Percentiles rank a stretch among this genome's conserved stretches.
These are phyloP conservation scores for Melinaea marsaeus DNA, from an alignment of 2,888 invertebrate species.

Conservation along the genomic window DNA sequence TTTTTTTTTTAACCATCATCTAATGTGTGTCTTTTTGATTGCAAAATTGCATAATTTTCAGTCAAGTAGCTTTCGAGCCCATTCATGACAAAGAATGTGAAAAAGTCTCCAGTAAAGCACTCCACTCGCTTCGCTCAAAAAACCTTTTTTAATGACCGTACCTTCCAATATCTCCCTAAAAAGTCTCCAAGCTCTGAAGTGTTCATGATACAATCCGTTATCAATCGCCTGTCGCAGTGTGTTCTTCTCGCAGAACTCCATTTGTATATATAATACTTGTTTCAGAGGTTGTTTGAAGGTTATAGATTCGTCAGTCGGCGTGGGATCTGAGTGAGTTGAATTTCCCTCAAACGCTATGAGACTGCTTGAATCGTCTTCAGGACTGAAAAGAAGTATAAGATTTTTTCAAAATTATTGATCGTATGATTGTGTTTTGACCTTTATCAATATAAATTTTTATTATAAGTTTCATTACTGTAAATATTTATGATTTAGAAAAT, in stretches of 20 bases:
- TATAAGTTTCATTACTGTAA: too few relatives aligned
- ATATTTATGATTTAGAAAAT: too few relatives aligned
- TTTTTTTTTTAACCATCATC: too few relatives aligned
- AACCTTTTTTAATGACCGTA: constrained; percentile 2
- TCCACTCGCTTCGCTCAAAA: too few relatives aligned
- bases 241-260: constrained; percentile 99
- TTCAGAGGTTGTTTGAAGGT: constrained; percentile 46
- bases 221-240: constrained; percentile 93
- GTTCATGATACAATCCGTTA: constrained; percentile 84
- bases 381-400: constrained; percentile 42
- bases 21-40: too few relatives aligned
- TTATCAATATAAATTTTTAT: too few relatives aligned
- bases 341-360: constrained; percentile 80
- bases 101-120: too few relatives aligned
- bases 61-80: too few relatives aligned
- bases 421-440: too few relatives aligned
- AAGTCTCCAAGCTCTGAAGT: constrained; percentile 90
- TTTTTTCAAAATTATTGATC: background rate
- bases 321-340: constrained; percentile 53
- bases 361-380: constrained; percentile 77
- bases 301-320: constrained; percentile 54
- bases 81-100: too few relatives aligned
- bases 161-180: constrained; percentile 95
- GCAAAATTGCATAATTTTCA: too few relatives aligned
- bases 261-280: constrained; percentile 91